These are phyloP conservation scores for Blennius ocellaris DNA, from an alignment of 2,113 vertebrate genomes.

Conservation along the genomic window DNA sequence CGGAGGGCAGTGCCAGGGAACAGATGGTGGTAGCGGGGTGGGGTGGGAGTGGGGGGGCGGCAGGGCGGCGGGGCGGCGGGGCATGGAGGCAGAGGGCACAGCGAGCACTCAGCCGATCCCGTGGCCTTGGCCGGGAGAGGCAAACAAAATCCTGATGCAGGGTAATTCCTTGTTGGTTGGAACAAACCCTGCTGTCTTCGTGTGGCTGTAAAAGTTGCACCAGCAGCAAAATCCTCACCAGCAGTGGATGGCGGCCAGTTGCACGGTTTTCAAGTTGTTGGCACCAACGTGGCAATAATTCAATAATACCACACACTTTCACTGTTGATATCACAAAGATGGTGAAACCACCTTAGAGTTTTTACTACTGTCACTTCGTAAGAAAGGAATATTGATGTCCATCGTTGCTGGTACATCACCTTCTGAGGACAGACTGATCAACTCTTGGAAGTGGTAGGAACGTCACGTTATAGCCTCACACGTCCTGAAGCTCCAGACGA, in stretches of 20 bases:
- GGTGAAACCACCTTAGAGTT: not conserved
- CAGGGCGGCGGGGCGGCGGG: conserved; percentile 7
- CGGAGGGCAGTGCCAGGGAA: conserved; percentile 68
- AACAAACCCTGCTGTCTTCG: conserved; percentile 48
- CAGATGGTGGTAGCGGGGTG: conserved; percentile 76
- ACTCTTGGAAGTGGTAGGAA: too few relatives aligned
- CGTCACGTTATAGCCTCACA: too few relatives aligned
- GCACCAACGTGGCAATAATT: not conserved
- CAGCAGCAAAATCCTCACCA: conserved; percentile 41
- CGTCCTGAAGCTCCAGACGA: too few relatives aligned
- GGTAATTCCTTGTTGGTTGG: conserved; percentile 44
- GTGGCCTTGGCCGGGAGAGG: conserved; percentile 63
- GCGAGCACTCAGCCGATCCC: conserved; percentile 40
- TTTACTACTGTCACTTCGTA: not conserved
- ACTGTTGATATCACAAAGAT: not conserved
- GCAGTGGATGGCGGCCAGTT: conserved; percentile 34
- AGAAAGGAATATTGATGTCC: too few relatives aligned
- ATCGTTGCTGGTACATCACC: too few relatives aligned
- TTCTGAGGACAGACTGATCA: too few relatives aligned
- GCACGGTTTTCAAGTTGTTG: not conserved
- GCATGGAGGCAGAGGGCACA: conserved; percentile 52
- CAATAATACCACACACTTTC: not conserved
- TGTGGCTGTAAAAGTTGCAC: conserved; percentile 42
- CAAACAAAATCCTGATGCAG: conserved; percentile 70
- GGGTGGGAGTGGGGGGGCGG: conserved; percentile 32